Percentiles rank a stretch among this genome's conserved stretches.
Evolutionary conservation across 2,888 invertebrate species (phyloP).

Genomic region (Notocelia uddmanniana): DNA sequence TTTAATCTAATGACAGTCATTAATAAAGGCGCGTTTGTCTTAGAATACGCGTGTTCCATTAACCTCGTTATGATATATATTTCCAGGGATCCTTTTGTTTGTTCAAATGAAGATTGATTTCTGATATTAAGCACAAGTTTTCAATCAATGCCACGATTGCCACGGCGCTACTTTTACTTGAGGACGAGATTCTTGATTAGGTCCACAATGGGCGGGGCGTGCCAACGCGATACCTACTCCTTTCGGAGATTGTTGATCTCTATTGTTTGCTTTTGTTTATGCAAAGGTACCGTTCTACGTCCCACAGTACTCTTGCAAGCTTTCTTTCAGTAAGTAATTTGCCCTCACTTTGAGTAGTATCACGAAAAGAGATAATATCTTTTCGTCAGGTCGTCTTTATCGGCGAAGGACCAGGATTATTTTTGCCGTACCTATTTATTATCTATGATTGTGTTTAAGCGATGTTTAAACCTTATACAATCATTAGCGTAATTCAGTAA

Average conservation of each 20-base stretch:
- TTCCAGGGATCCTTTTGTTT: conserved; percentile 63
- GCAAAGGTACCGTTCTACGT: conserved; percentile 61
- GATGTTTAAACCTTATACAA: conserved; percentile 13
- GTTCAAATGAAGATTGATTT: conserved; percentile 59
- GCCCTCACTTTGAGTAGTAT: conserved; percentile 45
- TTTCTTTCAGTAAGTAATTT: conserved; percentile 52
- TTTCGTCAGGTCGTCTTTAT: conserved; percentile 27
- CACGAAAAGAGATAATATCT: conserved; percentile 5
- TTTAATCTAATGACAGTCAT: conserved; percentile 59
- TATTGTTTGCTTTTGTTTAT: conserved; percentile 65
- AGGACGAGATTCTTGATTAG: conserved; percentile 55
- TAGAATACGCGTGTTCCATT: conserved; percentile 65
- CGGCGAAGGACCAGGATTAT: conserved; percentile 25
- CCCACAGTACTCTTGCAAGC: conserved; percentile 53
- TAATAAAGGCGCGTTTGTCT: conserved; percentile 56
- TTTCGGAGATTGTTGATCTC: conserved; percentile 57
- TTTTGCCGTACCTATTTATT: background rate
- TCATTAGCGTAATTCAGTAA: conserved; percentile 5
- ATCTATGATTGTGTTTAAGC: conserved; percentile 15
- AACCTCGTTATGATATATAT: conserved; percentile 62
- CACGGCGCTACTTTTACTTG: conserved; percentile 52
- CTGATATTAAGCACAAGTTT: conserved; percentile 50
- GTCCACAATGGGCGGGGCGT: conserved; percentile 58
- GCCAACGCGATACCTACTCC: conserved; percentile 55
- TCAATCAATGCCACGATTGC: conserved; percentile 59